phyloP scores from a whole-genome alignment of 2,113 vertebrate species.

The Phalacrocorax aristotelis region DNA sequence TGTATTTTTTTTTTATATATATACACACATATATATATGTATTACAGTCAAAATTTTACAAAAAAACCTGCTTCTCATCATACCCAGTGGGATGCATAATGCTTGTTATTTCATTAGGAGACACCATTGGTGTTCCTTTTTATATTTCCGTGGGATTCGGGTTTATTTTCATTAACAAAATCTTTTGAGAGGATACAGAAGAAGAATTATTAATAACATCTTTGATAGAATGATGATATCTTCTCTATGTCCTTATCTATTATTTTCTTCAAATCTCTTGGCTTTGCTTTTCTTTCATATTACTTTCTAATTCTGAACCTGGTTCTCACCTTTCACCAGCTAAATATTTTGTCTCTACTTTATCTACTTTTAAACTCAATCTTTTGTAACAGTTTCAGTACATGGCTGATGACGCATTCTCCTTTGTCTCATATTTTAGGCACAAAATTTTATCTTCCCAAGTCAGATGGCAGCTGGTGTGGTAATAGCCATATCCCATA shows the following conservation, averaged over 20 bases:
- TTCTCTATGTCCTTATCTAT: background rate
- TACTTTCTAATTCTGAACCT: background rate
- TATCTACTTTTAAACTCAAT: background rate
- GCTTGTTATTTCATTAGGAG: background rate
- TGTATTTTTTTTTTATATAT: background rate
- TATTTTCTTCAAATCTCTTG: background rate
- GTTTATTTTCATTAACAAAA: background rate
- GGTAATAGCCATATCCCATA: background rate
- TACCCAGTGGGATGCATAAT: no score
- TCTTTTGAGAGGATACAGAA: background rate
- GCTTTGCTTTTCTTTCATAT: background rate
- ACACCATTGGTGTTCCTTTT: background rate
- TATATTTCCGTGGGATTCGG: background rate
- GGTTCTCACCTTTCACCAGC: background rate
- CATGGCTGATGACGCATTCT: background rate
- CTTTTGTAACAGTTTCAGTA: background rate
- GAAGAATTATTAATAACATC: background rate
- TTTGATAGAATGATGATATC: background rate
- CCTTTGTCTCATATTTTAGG: background rate
- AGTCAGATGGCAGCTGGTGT: background rate
- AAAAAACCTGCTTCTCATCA: background rate
- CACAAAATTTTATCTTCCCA: background rate
- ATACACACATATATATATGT: no score
- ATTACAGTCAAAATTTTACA: background rate
- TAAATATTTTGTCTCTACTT: background rate